phyloP scores from a whole-genome alignment of 2,797 vertebrate genomes.

The Buphagus erythrorhynchus region DNA sequence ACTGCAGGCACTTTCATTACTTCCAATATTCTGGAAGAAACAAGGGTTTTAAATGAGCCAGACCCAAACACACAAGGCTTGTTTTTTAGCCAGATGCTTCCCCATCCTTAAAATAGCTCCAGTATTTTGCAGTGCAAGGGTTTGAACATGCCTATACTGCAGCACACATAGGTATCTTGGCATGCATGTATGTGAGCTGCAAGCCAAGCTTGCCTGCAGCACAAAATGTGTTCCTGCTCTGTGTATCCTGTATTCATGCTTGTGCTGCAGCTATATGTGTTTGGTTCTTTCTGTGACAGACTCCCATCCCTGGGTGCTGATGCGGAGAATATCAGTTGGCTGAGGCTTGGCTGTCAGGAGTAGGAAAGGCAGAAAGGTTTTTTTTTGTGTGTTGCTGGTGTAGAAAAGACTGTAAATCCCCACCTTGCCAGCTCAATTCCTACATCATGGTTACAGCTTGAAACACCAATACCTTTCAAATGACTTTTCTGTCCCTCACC shows the following conservation, averaged over 20 bases:
- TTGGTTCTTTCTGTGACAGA: neutral
- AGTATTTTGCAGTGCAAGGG: neutral
- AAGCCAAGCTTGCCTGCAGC: neutral
- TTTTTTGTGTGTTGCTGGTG: neutral
- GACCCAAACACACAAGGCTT: neutral
- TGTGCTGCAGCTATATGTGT: neutral
- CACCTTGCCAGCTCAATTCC: neutral
- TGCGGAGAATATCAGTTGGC: accelerated
- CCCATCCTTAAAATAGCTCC: neutral
- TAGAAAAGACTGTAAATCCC: neutral
- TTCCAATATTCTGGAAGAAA: conserved; percentile 20
- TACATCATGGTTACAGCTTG: neutral
- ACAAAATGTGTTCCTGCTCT: neutral
- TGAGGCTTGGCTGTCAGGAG: neutral
- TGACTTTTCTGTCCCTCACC: neutral
- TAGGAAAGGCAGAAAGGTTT: neutral
- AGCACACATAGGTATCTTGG: neutral
- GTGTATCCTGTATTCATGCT: neutral
- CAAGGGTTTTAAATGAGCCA: neutral
- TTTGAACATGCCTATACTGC: neutral
- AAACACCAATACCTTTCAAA: neutral
- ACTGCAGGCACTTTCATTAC: conserved; percentile 38
- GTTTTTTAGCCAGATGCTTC: neutral
- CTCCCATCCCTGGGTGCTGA: neutral
- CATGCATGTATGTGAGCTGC: accelerated